Percentiles rank a stretch among this genome's conserved stretches.
Conservation (phyloP, 2,888 invertebrate species). For the Vanessa cardui region DNA sequence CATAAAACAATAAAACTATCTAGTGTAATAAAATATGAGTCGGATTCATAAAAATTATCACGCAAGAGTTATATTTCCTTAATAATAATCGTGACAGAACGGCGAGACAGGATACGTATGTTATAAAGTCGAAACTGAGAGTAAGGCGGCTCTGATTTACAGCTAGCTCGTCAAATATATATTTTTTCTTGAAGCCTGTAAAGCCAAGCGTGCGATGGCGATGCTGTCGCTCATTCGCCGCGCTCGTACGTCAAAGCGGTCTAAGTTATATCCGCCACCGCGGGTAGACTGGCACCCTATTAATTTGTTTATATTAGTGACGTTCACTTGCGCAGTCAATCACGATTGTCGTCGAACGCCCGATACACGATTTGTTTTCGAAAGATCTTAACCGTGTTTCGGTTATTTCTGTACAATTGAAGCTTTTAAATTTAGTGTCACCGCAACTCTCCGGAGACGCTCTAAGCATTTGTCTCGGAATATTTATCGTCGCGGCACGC, state of each 20-base stretch:
- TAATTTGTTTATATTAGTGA: slow-evolving; percentile 83
- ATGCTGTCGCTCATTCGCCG: slow-evolving; percentile 34
- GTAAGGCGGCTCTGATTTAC: slow-evolving; percentile 61
- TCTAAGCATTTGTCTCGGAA: slow-evolving; percentile 80
- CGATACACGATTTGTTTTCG: slow-evolving; percentile 81
- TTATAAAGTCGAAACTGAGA: slow-evolving; percentile 57
- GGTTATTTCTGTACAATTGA: slow-evolving; percentile 82
- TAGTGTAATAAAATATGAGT: slow-evolving; percentile 39
- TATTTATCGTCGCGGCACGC: slow-evolving; percentile 78
- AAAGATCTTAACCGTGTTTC: slow-evolving; percentile 82
- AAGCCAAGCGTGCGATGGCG: background rate
- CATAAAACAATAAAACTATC: slow-evolving; percentile 47
- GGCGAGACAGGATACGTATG: slow-evolving; percentile 68
- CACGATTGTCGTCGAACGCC: slow-evolving; percentile 79
- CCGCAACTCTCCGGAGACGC: slow-evolving; percentile 79
- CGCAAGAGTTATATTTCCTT: slow-evolving; percentile 68
- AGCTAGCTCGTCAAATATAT: slow-evolving; percentile 57
- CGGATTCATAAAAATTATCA: slow-evolving; percentile 54
- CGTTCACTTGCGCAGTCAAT: slow-evolving; percentile 82
- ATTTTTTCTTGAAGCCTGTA: slow-evolving; percentile 39
- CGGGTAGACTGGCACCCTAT: slow-evolving; percentile 63
- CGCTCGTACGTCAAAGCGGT: background rate
- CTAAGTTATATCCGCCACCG: slow-evolving; percentile 38
- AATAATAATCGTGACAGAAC: slow-evolving; percentile 57
- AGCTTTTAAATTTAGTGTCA: slow-evolving; percentile 83